A percentile compares a stretch with the other conserved stretches of the same genome.
These are phyloP conservation scores for Zelleria hepariella DNA, from an alignment of 2,888 invertebrate genomes.

Conservation along the genomic window DNA sequence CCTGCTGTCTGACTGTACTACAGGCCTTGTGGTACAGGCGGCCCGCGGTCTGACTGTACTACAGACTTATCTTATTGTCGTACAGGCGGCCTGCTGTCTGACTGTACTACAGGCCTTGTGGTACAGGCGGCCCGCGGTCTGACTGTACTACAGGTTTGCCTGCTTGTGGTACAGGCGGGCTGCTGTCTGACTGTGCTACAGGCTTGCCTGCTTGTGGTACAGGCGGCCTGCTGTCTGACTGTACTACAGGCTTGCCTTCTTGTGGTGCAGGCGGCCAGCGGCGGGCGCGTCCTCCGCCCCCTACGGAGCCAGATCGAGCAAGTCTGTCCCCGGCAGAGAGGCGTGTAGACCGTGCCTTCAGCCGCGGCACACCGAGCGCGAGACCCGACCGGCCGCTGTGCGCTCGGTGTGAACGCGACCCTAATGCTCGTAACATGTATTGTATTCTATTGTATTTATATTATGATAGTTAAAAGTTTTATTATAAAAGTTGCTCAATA, in stretches of 20 bases:
- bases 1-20: constrained; percentile 23
- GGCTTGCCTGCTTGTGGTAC: neutral
- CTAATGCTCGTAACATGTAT: constrained; percentile 57
- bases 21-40: neutral
- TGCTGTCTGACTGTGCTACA: constrained; percentile 26
- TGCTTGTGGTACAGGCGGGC: constrained; percentile 18
- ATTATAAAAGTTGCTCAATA: constrained; percentile 68
- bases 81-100: constrained; percentile 24
- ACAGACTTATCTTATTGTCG: neutral
- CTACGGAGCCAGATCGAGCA: neutral
- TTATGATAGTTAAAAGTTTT: constrained; percentile 62
- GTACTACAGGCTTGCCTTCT: constrained; percentile 12
- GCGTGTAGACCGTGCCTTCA: constrained; percentile 6
- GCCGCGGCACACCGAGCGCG: neutral
- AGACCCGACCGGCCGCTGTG: neutral
- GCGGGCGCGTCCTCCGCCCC: constrained; percentile 16
- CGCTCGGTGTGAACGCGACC: constrained; percentile 28
- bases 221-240: constrained; percentile 37
- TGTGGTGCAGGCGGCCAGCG: constrained; percentile 21
- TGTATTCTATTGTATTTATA: constrained; percentile 64
- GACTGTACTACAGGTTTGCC: constrained; percentile 17
- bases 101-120: constrained; percentile 11
- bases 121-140: no score
- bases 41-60: constrained; percentile 36
- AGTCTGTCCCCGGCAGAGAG: neutral